Conservation (phyloP, 1,140 invertebrate species). For the Drusus annulatus region DNA sequence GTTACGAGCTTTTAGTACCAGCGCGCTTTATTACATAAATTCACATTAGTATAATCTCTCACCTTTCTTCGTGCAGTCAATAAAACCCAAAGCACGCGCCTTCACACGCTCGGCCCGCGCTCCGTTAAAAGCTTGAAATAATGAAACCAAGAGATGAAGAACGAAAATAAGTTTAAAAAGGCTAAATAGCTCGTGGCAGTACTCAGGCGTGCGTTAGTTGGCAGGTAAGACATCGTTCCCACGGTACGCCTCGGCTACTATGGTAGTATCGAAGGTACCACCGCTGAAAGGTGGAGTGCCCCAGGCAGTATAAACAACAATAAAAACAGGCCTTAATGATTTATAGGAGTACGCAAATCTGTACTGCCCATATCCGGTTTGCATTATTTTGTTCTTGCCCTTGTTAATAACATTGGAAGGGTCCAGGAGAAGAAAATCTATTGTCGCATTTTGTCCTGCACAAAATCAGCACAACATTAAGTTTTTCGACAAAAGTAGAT, state of each 20-base stretch:
- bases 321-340: conserved; percentile 34
- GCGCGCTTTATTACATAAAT: too few species aligned
- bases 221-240: conserved; percentile 14
- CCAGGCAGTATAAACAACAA: conserved; percentile 28
- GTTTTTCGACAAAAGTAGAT: too few species aligned
- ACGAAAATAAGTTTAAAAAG: background rate
- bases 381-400: background rate
- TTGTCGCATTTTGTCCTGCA: too few species aligned
- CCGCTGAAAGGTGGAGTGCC: conserved; percentile 27
- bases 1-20: too few species aligned
- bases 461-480: too few species aligned
- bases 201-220: conserved; percentile 8
- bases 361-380: conserved; percentile 33
- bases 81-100: conserved; percentile 8
- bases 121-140: background rate
- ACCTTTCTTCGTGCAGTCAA: too few species aligned
- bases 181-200: background rate
- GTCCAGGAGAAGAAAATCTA: too few species aligned
- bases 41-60: too few species aligned
- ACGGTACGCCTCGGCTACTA: conserved; percentile 22
- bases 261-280: conserved; percentile 21
- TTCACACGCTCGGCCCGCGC: background rate
- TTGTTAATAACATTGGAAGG: too few species aligned
- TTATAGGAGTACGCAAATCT: conserved; percentile 33
- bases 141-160: background rate